phyloP scores from a whole-genome alignment of 2,113 vertebrate species.

The Pituophis catenifer region DNA sequence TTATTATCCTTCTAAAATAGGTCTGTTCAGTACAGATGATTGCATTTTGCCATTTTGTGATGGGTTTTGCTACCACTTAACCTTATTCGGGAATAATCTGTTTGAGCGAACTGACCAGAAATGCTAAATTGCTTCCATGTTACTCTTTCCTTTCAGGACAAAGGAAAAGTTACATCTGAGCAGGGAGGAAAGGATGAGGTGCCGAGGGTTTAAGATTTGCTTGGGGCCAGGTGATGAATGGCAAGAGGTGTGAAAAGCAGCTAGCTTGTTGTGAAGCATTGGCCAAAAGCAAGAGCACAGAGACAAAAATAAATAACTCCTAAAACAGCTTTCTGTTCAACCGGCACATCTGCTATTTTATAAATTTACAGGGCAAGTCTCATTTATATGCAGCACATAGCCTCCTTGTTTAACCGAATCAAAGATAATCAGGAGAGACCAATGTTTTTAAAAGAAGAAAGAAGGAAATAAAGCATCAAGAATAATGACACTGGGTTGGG shows the following conservation, averaged over 20 bases:
- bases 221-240: background rate
- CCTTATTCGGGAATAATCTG: background rate
- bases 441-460: background rate
- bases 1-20: background rate
- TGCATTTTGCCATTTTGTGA: slow-evolving; percentile 26
- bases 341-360: background rate
- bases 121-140: slow-evolving; percentile 9
- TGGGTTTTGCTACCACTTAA: slow-evolving; percentile 18
- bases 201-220: background rate
- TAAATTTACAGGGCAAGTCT: background rate
- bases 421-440: background rate
- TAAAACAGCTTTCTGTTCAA: background rate
- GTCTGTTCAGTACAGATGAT: background rate
- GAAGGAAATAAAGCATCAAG: background rate
- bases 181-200: background rate
- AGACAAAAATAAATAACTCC: background rate
- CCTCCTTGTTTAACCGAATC: background rate
- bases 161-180: background rate
- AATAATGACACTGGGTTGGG: background rate
- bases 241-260: background rate
- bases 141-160: background rate
- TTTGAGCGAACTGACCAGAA: background rate
- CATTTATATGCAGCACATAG: background rate
- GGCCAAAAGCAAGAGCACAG: background rate
- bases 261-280: background rate